Conservation (phyloP, 1,140 invertebrate species). For the Amyelois transitella region DNA sequence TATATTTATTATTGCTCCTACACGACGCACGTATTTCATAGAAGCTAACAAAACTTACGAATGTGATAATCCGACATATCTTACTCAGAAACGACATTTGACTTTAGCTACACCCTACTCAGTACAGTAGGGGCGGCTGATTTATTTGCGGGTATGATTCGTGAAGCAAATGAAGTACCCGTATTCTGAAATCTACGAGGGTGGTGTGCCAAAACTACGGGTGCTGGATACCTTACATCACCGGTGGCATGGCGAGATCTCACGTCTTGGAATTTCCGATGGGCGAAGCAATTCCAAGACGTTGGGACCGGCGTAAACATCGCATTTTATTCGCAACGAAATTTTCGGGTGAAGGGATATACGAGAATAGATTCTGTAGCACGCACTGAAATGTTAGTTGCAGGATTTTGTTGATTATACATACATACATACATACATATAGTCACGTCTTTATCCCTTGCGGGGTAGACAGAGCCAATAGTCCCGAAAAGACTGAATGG, state of each 20-base stretch:
- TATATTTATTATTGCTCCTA: no score
- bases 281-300: not conserved
- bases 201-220: constrained; percentile 38
- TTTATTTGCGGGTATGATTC: constrained; percentile 70
- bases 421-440: no score
- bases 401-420: not conserved
- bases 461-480: no score
- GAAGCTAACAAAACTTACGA: no score
- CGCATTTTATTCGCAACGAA: not conserved
- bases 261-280: constrained; percentile 9
- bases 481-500: no score
- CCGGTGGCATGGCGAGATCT: not conserved
- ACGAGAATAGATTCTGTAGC: not conserved
- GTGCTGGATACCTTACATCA: constrained; percentile 36
- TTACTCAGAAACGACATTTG: not conserved
- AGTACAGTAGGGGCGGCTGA: constrained; percentile 39
- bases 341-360: not conserved
- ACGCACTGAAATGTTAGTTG: not conserved
- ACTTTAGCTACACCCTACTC: not conserved
- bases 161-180: constrained; percentile 68
- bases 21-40: no score
- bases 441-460: no score
- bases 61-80: not conserved
- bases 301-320: not conserved
- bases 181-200: constrained; percentile 55